These are phyloP conservation scores for Mus musculus DNA, from an alignment of 2,113 vertebrate genomes.

Conservation along the genomic window DNA sequence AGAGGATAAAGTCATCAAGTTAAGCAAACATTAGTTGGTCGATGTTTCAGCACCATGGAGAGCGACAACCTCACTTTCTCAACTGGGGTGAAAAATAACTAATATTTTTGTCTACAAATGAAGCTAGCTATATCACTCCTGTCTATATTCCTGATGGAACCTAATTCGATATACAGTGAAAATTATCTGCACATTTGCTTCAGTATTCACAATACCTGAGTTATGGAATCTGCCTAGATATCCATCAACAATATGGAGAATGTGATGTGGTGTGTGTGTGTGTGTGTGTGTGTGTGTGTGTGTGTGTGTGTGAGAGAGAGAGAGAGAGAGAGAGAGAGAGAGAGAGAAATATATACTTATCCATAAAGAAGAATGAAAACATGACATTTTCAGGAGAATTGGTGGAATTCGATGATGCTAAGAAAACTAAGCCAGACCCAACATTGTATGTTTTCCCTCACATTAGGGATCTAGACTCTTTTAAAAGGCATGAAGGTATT, in stretches of 20 bases:
- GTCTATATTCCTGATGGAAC: not conserved
- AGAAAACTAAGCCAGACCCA: not conserved
- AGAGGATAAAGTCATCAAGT: not conserved
- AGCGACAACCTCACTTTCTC: not conserved
- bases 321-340: too few relatives aligned
- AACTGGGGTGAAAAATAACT: too few relatives aligned
- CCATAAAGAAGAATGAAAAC: not conserved
- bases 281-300: not conserved
- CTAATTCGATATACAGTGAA: not conserved
- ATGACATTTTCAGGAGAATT: not conserved
- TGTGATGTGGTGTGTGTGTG: not conserved
- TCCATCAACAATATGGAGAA: not conserved
- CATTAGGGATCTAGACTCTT: not conserved
- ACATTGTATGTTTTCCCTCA: not conserved
- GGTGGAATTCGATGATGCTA: not conserved
- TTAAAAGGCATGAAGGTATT: not conserved
- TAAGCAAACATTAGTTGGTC: not conserved
- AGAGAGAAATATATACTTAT: not conserved
- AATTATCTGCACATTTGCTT: not conserved
- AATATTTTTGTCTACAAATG: not conserved
- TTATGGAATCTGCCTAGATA: not conserved
- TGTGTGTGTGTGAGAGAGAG: not conserved
- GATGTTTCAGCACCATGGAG: conserved; percentile 76
- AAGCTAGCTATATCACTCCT: not conserved
- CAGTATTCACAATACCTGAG: not conserved